A percentile compares a stretch with the other conserved stretches of the same genome.
Evolutionary conservation across 2,113 vertebrate species (phyloP).

Genomic region (Neopipo cinnamomea): DNA sequence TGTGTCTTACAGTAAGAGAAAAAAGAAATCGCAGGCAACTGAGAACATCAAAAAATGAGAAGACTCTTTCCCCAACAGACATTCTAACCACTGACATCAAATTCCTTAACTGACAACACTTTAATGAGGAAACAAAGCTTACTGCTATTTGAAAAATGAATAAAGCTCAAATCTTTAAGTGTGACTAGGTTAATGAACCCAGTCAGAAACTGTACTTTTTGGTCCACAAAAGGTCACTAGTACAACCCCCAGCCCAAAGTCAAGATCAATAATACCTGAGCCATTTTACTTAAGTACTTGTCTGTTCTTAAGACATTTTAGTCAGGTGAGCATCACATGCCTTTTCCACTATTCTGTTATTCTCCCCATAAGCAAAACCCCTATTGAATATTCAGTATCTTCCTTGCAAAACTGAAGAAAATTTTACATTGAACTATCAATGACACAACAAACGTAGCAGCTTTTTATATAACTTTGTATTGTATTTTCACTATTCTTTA

Average conservation of each 20-base stretch:
- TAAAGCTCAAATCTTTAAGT: background rate
- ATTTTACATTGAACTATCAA: background rate
- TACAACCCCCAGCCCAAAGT: background rate
- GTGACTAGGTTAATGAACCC: background rate
- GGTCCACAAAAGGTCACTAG: background rate
- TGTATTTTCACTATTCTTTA: background rate
- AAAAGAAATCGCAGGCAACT: background rate
- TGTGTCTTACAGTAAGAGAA: conserved; percentile 60
- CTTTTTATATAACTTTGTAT: background rate
- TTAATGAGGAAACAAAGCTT: background rate
- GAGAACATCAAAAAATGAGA: background rate
- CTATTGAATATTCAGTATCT: background rate
- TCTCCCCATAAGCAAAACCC: rapidly evolving
- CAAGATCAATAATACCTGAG: background rate
- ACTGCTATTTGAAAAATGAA: background rate
- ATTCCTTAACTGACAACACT: background rate
- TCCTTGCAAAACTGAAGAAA: background rate
- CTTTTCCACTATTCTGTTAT: background rate
- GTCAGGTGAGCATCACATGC: background rate
- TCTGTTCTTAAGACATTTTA: background rate
- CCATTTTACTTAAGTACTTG: background rate
- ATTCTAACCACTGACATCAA: background rate
- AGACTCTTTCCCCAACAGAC: background rate
- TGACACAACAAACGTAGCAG: background rate
- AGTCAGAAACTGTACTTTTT: background rate